Evolutionary conservation across 30 jellyfish, hydroid and myxozoan genomes (phyloP).

Genomic region (Aurelia aurita complex sp. Pacific): DNA sequence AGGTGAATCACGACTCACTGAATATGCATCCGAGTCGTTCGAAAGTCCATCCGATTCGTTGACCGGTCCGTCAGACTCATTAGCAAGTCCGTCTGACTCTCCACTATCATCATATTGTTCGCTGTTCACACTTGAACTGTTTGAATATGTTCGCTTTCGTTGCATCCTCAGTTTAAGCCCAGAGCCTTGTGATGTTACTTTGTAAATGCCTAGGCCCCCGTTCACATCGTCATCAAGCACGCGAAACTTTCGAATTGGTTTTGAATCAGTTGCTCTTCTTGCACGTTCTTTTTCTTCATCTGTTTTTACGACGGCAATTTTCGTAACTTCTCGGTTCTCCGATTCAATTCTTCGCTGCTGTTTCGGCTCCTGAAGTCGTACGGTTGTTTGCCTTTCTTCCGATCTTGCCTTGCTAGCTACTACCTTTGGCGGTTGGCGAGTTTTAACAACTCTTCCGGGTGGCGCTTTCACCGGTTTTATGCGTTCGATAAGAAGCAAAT

Average conservation of each 20-base stretch:
- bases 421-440: neutral
- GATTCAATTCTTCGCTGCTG: neutral
- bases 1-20: constrained; percentile 28
- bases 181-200: constrained; percentile 68
- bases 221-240: neutral
- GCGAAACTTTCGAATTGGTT: constrained; percentile 5
- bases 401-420: neutral
- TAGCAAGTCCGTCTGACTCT: constrained; percentile 29
- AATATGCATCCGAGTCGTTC: neutral
- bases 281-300: neutral
- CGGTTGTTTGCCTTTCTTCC: neutral
- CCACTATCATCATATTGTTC: constrained; percentile 54
- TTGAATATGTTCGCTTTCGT: constrained; percentile 59
- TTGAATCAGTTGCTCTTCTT: neutral
- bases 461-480: constrained; percentile 13
- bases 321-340: neutral
- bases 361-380: neutral
- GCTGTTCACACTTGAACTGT: constrained; percentile 63
- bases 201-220: constrained; percentile 35
- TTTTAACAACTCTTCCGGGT: neutral
- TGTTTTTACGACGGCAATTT: neutral
- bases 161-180: constrained; percentile 65
- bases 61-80: constrained; percentile 16
- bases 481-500: constrained; percentile 91
- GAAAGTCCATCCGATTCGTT: constrained; percentile 1